Conservation (phyloP, 2,797 vertebrate genomes). For the Malacoraja senta region DNA sequence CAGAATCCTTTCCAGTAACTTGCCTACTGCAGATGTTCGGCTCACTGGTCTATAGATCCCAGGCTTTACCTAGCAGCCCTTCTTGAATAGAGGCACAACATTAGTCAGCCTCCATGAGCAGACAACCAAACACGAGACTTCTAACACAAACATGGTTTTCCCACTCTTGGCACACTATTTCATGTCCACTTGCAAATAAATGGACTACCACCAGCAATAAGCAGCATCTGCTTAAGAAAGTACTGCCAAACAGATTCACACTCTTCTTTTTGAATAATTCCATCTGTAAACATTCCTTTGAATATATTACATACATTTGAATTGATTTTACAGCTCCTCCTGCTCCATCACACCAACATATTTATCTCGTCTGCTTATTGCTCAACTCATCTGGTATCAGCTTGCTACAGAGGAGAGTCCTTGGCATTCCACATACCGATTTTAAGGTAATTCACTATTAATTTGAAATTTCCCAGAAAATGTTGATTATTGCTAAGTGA, state of each 20-base stretch:
- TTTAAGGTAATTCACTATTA: neutral
- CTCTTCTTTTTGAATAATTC: neutral
- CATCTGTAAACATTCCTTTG: neutral
- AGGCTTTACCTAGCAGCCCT: too few species aligned
- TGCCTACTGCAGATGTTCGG: too few species aligned
- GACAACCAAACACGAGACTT: neutral
- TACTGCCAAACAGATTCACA: neutral
- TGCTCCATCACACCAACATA: neutral
- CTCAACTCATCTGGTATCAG: neutral
- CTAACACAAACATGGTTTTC: neutral
- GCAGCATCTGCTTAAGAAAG: neutral
- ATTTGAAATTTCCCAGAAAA: neutral
- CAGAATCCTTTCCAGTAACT: too few species aligned
- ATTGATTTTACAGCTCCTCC: neutral
- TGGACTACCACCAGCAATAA: neutral
- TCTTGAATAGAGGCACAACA: too few species aligned
- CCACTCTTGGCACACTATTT: neutral
- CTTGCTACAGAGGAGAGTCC: too few species aligned
- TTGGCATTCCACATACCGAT: too few species aligned
- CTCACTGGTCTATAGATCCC: too few species aligned
- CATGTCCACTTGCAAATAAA: neutral
- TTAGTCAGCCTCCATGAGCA: neutral
- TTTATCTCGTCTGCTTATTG: neutral
- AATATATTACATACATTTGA: neutral
- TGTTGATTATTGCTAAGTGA: neutral